A percentile compares a stretch with the other conserved stretches of the same genome.
Conservation (phyloP, 2,888 invertebrate species). For the Lepas anatifera region DNA sequence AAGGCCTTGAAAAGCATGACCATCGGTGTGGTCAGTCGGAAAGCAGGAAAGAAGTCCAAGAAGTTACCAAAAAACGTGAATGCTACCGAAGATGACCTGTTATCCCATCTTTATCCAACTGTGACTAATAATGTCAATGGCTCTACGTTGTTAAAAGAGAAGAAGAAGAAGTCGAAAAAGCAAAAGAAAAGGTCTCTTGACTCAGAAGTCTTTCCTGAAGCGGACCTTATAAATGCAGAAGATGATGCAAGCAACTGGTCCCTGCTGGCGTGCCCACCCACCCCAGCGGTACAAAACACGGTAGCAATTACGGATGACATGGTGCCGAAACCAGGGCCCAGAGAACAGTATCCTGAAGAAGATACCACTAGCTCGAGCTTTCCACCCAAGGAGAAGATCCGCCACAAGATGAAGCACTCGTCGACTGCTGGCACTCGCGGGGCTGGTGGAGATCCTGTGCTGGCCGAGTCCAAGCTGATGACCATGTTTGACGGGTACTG, state of each 20-base stretch:
- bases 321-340: too few relatives aligned
- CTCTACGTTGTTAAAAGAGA: neutral
- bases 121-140: neutral
- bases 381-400: too few relatives aligned
- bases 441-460: neutral
- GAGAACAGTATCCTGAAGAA: too few relatives aligned
- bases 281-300: too few relatives aligned
- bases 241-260: too few relatives aligned
- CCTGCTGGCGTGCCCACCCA: too few relatives aligned
- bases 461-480: constrained; percentile 19
- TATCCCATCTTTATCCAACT: neutral
- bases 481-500: constrained; percentile 20
- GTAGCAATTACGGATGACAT: too few relatives aligned
- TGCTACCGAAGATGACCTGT: neutral
- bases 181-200: neutral
- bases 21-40: neutral
- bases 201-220: too few relatives aligned
- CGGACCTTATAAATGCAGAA: too few relatives aligned
- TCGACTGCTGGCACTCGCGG: neutral
- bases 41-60: neutral
- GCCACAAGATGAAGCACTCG: neutral
- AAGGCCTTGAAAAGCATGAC: neutral
- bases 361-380: too few relatives aligned
- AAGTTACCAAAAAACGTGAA: neutral
- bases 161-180: neutral